Evolutionary conservation across 1,140 invertebrate genomes (phyloP).

Genomic region (Pygmarrhopalites habei): DNA sequence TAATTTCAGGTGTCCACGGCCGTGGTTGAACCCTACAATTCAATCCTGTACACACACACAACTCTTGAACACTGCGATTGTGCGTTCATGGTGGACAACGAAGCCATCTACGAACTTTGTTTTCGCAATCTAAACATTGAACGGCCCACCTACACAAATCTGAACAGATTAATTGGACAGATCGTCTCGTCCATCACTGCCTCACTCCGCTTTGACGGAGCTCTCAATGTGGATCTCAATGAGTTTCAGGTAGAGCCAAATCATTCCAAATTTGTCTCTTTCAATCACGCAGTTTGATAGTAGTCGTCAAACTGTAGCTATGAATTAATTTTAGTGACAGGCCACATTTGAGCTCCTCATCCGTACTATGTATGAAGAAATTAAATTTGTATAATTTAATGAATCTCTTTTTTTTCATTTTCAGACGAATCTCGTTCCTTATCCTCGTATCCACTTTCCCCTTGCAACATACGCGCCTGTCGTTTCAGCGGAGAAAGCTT

Average conservation of each 20-base stretch:
- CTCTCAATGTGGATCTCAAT: slow-evolving; percentile 78
- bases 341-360: background rate
- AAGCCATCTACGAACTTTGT: slow-evolving; percentile 90
- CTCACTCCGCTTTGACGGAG: too few relatives aligned
- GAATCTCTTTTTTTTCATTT: too few relatives aligned
- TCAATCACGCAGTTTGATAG: background rate
- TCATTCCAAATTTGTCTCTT: background rate
- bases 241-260: slow-evolving; percentile 61
- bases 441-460: too few relatives aligned
- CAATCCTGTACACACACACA: slow-evolving; percentile 56
- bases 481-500: slow-evolving; percentile 53
- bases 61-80: slow-evolving; percentile 63
- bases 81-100: slow-evolving; percentile 60
- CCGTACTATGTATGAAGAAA: background rate
- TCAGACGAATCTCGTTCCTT: too few relatives aligned
- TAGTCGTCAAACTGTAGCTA: background rate
- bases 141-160: too few relatives aligned
- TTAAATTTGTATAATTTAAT: background rate
- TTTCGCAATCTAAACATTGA: slow-evolving; percentile 77
- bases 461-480: slow-evolving; percentile 49
- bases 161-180: slow-evolving; percentile 73
- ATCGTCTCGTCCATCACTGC: slow-evolving; percentile 82
- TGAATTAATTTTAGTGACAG: background rate
- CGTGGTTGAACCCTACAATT: slow-evolving; percentile 59
- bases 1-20: slow-evolving; percentile 46